Evolutionary conservation across 1,140 invertebrate species (phyloP), one percentile per base, ranked within the genome.

Genomic region (Bombus affinis): DNA sequence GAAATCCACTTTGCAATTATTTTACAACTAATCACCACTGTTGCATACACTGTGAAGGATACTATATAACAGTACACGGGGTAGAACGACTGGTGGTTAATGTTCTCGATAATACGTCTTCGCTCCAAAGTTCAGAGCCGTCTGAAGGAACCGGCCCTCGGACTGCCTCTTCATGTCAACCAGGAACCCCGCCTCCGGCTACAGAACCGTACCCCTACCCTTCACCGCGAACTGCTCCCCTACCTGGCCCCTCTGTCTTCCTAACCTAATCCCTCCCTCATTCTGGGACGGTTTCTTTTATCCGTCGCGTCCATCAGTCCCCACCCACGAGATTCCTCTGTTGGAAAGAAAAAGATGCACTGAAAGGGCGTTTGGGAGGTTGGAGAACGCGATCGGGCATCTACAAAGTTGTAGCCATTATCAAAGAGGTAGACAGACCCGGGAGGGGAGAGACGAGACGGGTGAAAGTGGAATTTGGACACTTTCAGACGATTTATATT

Each of bases 141-240:
- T 78, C 76, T 77, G 78, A 84, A 62, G 57, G 18, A 71, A 70
- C 44, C 53, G 13, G 25, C n/a, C 25, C n/a, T 39, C 28, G 39
- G 53, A 57, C n/a, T 35, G 65, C 76, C 62, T 42, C 81, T 84
- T 79, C 75, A 42, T 78, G 85, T 73, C 74, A 74, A 66, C 73
- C 44, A 57, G 37, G 75, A 79, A 85, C 70, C 75, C 81, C 86
- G 86, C 87, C 84, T 82, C 53, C 66, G 74, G 15, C 39, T 37
- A 66, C 32, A 25, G 77, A 28, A n/a, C 44, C 70, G 47, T 53
- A 53, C 47, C 59, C 75, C 44, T 44, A 74, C 81, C 59, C 32
- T n/a, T 6, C 15, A 1, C 28, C 37, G n/a, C 32, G 10, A 0
- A 25, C 2, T 47, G 18, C 57, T 37, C 65, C 79, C 70, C 77